Base-by-base conservation (phyloP, 2,888 invertebrate species). In the Ormyrus nitidulus region DNA sequence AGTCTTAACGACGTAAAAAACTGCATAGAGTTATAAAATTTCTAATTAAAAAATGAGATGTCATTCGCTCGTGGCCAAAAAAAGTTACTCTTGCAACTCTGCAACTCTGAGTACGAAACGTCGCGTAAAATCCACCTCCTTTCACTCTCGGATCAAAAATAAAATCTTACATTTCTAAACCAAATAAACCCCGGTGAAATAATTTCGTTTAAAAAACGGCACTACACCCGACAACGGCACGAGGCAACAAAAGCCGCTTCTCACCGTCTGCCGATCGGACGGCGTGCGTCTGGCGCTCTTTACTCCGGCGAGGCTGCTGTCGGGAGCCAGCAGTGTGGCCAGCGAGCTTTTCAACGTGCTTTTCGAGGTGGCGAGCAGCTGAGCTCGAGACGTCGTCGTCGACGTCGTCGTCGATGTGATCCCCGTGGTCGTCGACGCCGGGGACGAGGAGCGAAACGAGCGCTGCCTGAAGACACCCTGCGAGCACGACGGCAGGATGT, bases 391-490 rank as follows among this genome's bases (percentile, higher is more conserved):
- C 19, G 49, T 82, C 34, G 81, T 64, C 46, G 75, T 69, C 56
- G 62, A 54, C 74, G 83, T 83, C 70, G 76, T 80, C 46, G 73
- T 75, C 61, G 82, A 53, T n/a, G 81, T 72, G 53, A 77, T 79
- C 49, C 79, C 77, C 74, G 79, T 78, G 81, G 84, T 83, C 81
- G 83, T 76, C 65, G 82, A 74, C 83, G 71, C 72, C 82, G 72
- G 58, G 11, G 58, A 10, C 65, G 75, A 69, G 34, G 80, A 58
- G 49, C 77, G 68, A 53, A 78, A 70, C 59, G 64, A 66, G 86
- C 92, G 93, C 85, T 92, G 92, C 64, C 93, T 92, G 87, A 93
- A 94, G 84, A 93, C 92, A 82, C 94, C 94, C 81, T 93, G 92
- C 72, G 93, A 92, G 75, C 93, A 93, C 54, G 93, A 92, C 51